Evolutionary conservation across 2,888 invertebrate genomes (phyloP).

Genomic region (Laothoe populi): DNA sequence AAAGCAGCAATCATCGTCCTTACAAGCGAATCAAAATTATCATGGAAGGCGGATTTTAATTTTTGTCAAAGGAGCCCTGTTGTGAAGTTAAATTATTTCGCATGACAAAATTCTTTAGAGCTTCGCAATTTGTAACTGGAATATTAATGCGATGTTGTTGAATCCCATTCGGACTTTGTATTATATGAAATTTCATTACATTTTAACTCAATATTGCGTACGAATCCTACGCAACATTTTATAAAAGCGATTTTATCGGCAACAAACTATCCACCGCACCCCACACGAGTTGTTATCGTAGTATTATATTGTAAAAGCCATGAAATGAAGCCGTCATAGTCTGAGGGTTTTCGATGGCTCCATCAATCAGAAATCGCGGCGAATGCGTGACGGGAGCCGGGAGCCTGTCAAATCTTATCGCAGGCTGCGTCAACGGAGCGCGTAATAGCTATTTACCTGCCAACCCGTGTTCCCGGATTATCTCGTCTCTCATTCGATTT

Average conservation of each 20-base stretch:
- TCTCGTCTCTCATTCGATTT: constrained; percentile 63
- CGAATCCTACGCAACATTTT: neutral
- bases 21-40: constrained; percentile 62
- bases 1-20: constrained; percentile 55
- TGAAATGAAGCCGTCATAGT: constrained; percentile 73
- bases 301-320: constrained; percentile 65
- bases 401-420: constrained; percentile 75
- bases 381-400: constrained; percentile 40
- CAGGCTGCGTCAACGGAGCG: constrained; percentile 70
- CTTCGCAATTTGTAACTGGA: constrained; percentile 61
- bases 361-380: constrained; percentile 71
- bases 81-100: constrained; percentile 75
- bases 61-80: constrained; percentile 63
- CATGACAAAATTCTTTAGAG: constrained; percentile 69
- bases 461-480: constrained; percentile 67
- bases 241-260: constrained; percentile 14
- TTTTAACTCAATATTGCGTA: neutral
- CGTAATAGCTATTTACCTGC: constrained; percentile 83
- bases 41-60: constrained; percentile 63
- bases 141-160: constrained; percentile 58
- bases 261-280: constrained; percentile 48
- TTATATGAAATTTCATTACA: constrained; percentile 12
- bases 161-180: constrained; percentile 47
- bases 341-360: constrained; percentile 53
- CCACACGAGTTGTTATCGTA: constrained; percentile 50